A percentile compares a stretch with the other conserved stretches of the same genome.
Conservation (phyloP, 2,888 invertebrate species). For the Ditula angustiorana region DNA sequence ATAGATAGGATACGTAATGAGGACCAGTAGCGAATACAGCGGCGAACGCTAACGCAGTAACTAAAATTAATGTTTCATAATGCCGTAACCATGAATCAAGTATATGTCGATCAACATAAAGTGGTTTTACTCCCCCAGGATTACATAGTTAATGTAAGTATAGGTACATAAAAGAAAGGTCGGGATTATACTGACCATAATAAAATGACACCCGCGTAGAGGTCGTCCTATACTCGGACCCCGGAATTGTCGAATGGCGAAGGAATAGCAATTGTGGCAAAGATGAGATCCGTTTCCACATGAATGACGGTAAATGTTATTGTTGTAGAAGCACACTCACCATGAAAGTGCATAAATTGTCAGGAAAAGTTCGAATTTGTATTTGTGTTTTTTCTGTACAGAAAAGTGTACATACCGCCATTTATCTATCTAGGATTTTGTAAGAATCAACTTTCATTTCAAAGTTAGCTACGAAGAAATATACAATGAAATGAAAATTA, state of each 20-base stretch:
- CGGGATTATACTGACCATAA: conserved; percentile 21
- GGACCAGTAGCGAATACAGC: not conserved
- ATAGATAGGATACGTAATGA: conserved; percentile 13
- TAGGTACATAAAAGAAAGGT: conserved; percentile 26
- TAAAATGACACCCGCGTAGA: conserved; percentile 25
- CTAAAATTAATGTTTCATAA: conserved; percentile 33
- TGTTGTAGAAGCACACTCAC: not conserved
- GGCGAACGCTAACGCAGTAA: conserved; percentile 15
- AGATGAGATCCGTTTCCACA: conserved; percentile 17
- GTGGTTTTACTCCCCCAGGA: conserved; percentile 18
- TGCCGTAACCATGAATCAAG: conserved; percentile 27
- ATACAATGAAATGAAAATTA: too few relatives aligned
- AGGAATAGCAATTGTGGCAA: conserved; percentile 11
- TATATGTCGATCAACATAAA: conserved; percentile 36
- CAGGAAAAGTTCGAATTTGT: not conserved
- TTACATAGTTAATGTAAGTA: conserved; percentile 17
- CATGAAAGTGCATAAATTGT: conserved; percentile 3
- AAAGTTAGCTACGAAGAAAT: too few relatives aligned
- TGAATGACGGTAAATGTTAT: conserved; percentile 17
- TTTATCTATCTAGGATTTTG: too few relatives aligned
- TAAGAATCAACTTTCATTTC: too few relatives aligned
- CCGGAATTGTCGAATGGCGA: conserved; percentile 11
- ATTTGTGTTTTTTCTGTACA: conserved; percentile 1
- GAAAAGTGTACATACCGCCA: not conserved
- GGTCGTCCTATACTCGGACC: conserved; percentile 11